Conservation (phyloP, 2,113 vertebrate genomes). For the Pithys albifrons region DNA sequence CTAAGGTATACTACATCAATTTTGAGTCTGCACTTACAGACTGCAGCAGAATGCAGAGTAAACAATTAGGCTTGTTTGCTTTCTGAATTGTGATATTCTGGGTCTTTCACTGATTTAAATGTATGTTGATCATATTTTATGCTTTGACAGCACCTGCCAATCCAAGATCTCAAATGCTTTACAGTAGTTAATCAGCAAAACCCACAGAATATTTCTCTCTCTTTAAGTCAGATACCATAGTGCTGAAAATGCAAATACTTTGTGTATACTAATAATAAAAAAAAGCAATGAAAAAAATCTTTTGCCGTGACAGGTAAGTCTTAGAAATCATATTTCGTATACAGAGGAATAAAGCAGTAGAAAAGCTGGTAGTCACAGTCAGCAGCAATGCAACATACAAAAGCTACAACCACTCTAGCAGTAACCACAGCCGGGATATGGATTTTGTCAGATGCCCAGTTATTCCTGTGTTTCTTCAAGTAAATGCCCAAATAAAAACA, state of each 20-base stretch:
- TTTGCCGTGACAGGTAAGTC: background rate
- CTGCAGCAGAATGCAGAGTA: constrained; percentile 10
- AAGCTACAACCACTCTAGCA: background rate
- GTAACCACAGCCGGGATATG: background rate
- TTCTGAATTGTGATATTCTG: background rate
- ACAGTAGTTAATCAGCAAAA: background rate
- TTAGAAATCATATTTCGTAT: background rate
- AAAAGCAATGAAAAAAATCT: background rate
- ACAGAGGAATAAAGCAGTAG: background rate
- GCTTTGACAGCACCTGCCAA: background rate
- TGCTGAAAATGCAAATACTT: background rate
- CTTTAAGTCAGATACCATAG: background rate
- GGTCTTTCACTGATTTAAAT: background rate
- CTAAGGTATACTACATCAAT: constrained; percentile 31
- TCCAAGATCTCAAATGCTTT: background rate
- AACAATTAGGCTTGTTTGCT: constrained; percentile 40
- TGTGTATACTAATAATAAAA: background rate
- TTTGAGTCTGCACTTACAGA: constrained; percentile 28
- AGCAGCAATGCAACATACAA: background rate
- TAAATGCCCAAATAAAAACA: background rate
- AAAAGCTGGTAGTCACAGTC: background rate
- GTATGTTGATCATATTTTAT: background rate
- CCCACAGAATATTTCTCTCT: background rate
- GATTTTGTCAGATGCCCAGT: background rate
- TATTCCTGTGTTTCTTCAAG: background rate